Base-by-base conservation (phyloP, 92 coral and sea anemone species). In the Zoanthus gigantus region DNA sequence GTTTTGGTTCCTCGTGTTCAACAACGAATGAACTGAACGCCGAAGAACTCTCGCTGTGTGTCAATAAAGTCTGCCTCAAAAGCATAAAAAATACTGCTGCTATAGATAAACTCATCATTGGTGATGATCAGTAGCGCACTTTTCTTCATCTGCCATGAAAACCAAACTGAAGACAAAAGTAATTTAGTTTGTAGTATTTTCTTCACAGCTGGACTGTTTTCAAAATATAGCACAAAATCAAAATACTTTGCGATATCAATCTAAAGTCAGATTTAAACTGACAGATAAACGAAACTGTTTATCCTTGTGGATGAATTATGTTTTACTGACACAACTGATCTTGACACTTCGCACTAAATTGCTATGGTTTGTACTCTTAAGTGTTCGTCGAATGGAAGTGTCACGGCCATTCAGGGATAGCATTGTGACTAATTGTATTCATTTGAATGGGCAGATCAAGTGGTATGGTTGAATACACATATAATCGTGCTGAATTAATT, bases 191-290 rank as follows among this genome's bases (percentile, higher is more conserved):
- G 54, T 42, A 14, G 74, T 81, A 28, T 67, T 81, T 81, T 74
- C 85, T 75, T 81, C 75, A 81, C 73, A 81, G 75, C n/a, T 79
- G 42, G 45, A 81, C 32, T 81, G 28, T 60, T 66, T 65, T 65
- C 74, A 52, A 45, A 65, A 61, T 81, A 37, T 23, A 15, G 44
- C 65, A 81, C 85, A 81, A 81, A 81, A 66, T 61, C 85, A 81
- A 81, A 81, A 66, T 61, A 52, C 37, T 14, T 6, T 18, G 16
- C 47, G 71, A 61, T 81, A 32, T 23, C 30, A 66, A 81, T 65
- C 74, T 66, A 29, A 66, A 2, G 85, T 9, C 63, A 44, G 42
- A 18, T 12, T 7, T 31, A 66, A 81, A 45, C 57, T 68, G 71
- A 34, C 84, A 79, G 37, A 17, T 17, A 79, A 44, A 65, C 74